phyloP scores from a whole-genome alignment of 2,797 vertebrate genomes.

The Tokudaia muenninki region DNA sequence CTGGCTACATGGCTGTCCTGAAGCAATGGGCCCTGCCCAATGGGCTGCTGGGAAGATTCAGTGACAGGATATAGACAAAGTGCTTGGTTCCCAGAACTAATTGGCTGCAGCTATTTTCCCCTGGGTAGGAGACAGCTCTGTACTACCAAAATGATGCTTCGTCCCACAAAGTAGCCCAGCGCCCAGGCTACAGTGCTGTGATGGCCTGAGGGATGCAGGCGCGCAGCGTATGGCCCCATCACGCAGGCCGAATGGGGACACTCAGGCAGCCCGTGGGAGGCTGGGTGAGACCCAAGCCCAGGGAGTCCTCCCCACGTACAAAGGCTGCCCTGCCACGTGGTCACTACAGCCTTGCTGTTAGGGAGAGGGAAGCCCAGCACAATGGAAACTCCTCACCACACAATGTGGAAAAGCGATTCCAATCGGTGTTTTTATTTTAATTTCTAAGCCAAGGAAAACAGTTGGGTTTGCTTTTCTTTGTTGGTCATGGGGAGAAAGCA shows the following conservation, averaged over 20 bases:
- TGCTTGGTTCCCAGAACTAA: not conserved
- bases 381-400: slow-evolving; percentile 79
- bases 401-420: slow-evolving; percentile 81
- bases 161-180: not conserved
- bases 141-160: not conserved
- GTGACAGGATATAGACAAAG: not conserved
- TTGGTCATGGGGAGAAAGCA: slow-evolving; percentile 72
- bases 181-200: not conserved
- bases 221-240: not conserved
- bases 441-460: slow-evolving; percentile 79
- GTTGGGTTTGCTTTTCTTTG: slow-evolving; percentile 81
- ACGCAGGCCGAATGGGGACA: not conserved
- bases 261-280: slow-evolving; percentile 48
- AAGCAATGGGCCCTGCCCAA: not conserved
- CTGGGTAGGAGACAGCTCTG: not conserved
- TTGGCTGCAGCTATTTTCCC: not conserved
- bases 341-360: slow-evolving; percentile 52
- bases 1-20: not conserved
- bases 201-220: not conserved
- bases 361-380: slow-evolving; percentile 67
- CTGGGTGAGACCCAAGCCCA: slow-evolving; percentile 39
- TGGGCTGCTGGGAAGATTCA: not conserved
- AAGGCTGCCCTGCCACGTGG: not conserved
- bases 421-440: slow-evolving; percentile 76
- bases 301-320: slow-evolving; percentile 48